Evolutionary conservation across 2,888 invertebrate genomes (phyloP).

Genomic region (Linnaemya vulpina): DNA sequence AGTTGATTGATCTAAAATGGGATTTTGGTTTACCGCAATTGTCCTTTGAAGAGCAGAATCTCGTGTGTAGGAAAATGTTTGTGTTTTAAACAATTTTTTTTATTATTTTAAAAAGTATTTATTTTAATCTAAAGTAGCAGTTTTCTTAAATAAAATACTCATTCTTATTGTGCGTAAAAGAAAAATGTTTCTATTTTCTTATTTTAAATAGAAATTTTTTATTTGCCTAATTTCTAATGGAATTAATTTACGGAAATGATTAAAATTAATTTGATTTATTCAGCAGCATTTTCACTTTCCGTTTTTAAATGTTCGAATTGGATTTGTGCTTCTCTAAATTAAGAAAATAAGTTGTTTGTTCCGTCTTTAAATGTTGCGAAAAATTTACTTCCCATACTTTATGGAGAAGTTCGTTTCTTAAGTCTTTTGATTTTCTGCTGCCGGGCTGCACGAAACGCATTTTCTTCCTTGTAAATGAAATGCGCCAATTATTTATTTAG

Average conservation of each 20-base stretch:
- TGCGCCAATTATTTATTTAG: too few relatives aligned
- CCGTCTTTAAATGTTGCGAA: background rate
- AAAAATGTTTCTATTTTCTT: background rate
- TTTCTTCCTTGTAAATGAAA: too few relatives aligned
- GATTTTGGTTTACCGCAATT: constrained; percentile 65
- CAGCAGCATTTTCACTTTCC: background rate
- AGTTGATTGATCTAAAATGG: constrained; percentile 41
- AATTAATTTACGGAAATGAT: background rate
- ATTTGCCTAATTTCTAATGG: background rate
- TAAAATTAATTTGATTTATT: background rate
- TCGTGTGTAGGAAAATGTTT: background rate
- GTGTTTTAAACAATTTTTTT: constrained; percentile 6
- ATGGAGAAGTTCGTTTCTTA: constrained; percentile 7
- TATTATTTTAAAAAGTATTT: background rate
- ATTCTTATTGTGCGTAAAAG: background rate
- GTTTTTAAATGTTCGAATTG: background rate
- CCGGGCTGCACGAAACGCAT: too few relatives aligned
- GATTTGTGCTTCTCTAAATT: too few relatives aligned
- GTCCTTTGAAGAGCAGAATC: constrained; percentile 27
- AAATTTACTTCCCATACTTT: too few relatives aligned
- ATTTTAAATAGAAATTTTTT: background rate
- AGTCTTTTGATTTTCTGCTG: constrained; percentile 18
- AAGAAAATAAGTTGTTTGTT: background rate
- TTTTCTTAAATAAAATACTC: background rate
- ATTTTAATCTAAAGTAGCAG: constrained; percentile 6